Base-by-base conservation (phyloP, 35 echinoderm and acorn worm genomes). In the Anneissia japonica region DNA sequence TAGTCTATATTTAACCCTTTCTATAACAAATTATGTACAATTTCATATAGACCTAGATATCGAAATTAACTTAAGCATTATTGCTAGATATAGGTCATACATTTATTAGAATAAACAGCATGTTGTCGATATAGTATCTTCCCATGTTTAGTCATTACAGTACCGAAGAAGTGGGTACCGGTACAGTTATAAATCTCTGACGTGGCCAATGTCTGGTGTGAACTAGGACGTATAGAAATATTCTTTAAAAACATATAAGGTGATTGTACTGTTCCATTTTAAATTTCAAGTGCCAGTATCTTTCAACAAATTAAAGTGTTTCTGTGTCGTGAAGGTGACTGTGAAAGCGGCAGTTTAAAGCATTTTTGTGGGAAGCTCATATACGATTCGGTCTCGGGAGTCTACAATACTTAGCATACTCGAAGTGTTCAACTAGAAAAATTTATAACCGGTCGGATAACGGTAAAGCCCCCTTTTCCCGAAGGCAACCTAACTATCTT, bases 251-350 rank as follows among this genome's bases (percentile, higher is more conserved):
- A 6, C 11, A 64, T 16, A 23, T 9, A 26, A 64, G 51, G 51
- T 64, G 5, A 64, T 64, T 64, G 51, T 64, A 64, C 51, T 64
- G 51, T 64, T 64, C 21, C 21, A 64, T 64, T 64, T n/a, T 64
- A 64, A 19, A 64, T 64, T 26, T 2, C 21, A n/a, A 16, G 51
- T 64, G 11, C 26, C 26, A 2, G 1, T 64, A 64, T 64, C 51
- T 64, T 64, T 64, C 51, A 64, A 64, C 51, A 64, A 64, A 64
- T 64, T 64, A 64, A 64, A 64, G 51, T 64, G 51, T 64, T 64
- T 19, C 6, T 64, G 51, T 64, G 7, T 64, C 51, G 51, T 64
- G 51, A 64, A 64, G 51, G 51, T 64, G 51, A 64, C 51, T 64
- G 19, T 12, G 51, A 45, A 64, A 23, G 51, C 51, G 51, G 51